Base-by-base conservation (phyloP, 2,888 invertebrate genomes). In the Mechanitis mazaeus region DNA sequence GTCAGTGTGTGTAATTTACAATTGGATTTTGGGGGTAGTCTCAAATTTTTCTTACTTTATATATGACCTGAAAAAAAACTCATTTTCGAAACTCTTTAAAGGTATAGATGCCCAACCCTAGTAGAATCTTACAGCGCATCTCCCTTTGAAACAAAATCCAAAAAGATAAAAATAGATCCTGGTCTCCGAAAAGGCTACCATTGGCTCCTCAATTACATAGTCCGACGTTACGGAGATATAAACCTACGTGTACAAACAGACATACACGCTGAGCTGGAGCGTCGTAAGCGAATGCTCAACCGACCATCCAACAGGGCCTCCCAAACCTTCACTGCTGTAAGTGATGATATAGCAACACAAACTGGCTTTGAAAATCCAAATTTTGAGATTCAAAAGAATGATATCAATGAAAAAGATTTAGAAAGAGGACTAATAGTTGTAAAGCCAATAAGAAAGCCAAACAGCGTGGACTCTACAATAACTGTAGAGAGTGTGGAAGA, bases 61-160 rank as follows among this genome's bases (percentile, higher is more conserved):
- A 20, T 20, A 20, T 20, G 20, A 20, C 20, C 20, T 20, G 9
- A 9, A 42, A 42, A 9, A 9, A 11, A 9, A 42, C 3, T 9
- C 12, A 45, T 38, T 7, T 28, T 35, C 4, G n/a, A 42, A 45
- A 38, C 46, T 35, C n/a, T 46, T 61, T 74, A 7, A 77, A 91
- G 91, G 69, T 93, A 94, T 78, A 92, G 93, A 74, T 95, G 96
- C 79, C 95, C 95, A 0, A 96, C 96, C 0, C 87, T 95, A 76
- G 94, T 97, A 0, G 95, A 96, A 84, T 93, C 93, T 2, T 95
- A 95, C 83, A 92, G 92, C 20, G 92, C 93, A 0, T 79, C 81
- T 28, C 71, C 74, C 0, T 65, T 73, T 3, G 76, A 77, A n/a
- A 68, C 56, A 0, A 85, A 79, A 35, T 69, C 76, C 1, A 87